Percentiles rank a stretch among this genome's conserved stretches.
Conservation (phyloP, 2,888 invertebrate species). For the Aleiodes leptofemur region DNA sequence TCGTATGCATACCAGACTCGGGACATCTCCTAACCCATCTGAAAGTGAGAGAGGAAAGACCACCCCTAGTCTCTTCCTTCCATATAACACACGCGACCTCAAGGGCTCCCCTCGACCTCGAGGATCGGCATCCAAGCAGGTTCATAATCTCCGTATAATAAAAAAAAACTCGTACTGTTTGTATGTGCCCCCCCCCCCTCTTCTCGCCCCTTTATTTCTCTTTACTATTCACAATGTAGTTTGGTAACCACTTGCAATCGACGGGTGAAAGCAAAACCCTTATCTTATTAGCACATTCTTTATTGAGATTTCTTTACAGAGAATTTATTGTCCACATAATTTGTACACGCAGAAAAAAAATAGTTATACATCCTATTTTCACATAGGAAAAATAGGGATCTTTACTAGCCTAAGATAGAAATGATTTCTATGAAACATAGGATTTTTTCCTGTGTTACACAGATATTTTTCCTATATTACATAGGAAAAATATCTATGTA, state of each 20-base stretch:
- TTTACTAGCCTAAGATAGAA: too few relatives aligned
- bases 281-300: slow-evolving; percentile 22
- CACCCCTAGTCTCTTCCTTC: too few relatives aligned
- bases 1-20: slow-evolving; percentile 48
- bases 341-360: too few relatives aligned
- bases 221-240: slow-evolving; percentile 34
- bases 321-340: not conserved
- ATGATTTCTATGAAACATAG: too few relatives aligned
- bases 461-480: too few relatives aligned
- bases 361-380: too few relatives aligned
- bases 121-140: slow-evolving; percentile 66
- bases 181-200: slow-evolving; percentile 43
- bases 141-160: slow-evolving; percentile 75
- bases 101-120: slow-evolving; percentile 57
- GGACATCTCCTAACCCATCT: slow-evolving; percentile 41
- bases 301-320: not conserved
- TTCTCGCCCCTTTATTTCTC: slow-evolving; percentile 45
- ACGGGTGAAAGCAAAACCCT: slow-evolving; percentile 1
- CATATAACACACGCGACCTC: slow-evolving; percentile 13
- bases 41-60: slow-evolving; percentile 5
- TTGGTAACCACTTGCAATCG: slow-evolving; percentile 27
- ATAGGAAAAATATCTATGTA: too few relatives aligned
- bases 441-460: too few relatives aligned
- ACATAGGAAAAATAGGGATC: too few relatives aligned
- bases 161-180: slow-evolving; percentile 61